Conservation (phyloP, 2,113 vertebrate species). For the Siphamia tubifer region DNA sequence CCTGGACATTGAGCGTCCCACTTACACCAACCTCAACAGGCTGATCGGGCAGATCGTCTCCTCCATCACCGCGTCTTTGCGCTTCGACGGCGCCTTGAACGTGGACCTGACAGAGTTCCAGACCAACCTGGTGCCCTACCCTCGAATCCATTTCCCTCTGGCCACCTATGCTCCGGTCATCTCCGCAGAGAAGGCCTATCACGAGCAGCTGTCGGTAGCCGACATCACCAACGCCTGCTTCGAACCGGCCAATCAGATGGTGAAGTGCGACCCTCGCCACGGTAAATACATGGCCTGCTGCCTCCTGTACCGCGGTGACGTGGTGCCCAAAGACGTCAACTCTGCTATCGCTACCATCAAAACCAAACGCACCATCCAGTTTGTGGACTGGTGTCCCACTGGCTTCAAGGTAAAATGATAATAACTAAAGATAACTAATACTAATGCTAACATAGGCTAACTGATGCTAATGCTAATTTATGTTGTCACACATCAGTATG, state of each 20-base stretch:
- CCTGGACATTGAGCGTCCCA: slow-evolving; percentile 85
- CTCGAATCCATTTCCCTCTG: slow-evolving; percentile 80
- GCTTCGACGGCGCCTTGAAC: slow-evolving; percentile 73
- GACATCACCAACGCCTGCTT: slow-evolving; percentile 82
- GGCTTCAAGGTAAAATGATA: slow-evolving; percentile 79
- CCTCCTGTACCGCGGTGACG: slow-evolving; percentile 81
- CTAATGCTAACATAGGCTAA: too few relatives aligned
- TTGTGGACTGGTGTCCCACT: slow-evolving; percentile 63
- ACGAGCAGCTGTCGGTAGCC: slow-evolving; percentile 79
- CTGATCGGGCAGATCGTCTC: slow-evolving; percentile 85
- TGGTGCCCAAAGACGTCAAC: slow-evolving; percentile 84
- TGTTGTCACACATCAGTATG: too few relatives aligned
- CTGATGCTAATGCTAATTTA: too few relatives aligned
- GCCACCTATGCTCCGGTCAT: slow-evolving; percentile 81
- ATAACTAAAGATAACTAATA: too few relatives aligned
- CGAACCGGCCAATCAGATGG: slow-evolving; percentile 83
- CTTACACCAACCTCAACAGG: slow-evolving; percentile 86
- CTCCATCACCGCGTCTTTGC: slow-evolving; percentile 84
- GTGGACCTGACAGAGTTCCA: slow-evolving; percentile 68
- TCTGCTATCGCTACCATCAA: slow-evolving; percentile 81
- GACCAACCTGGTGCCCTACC: slow-evolving; percentile 67
- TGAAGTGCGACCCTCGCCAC: slow-evolving; percentile 78
- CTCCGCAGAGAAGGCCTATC: slow-evolving; percentile 82
- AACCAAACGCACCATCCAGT: slow-evolving; percentile 74
- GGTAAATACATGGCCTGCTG: slow-evolving; percentile 86